A percentile compares a stretch with the other conserved stretches of the same genome.
These are phyloP conservation scores for Drosophila biarmipes DNA, from an alignment of 1,140 invertebrate genomes.

Conservation along the genomic window DNA sequence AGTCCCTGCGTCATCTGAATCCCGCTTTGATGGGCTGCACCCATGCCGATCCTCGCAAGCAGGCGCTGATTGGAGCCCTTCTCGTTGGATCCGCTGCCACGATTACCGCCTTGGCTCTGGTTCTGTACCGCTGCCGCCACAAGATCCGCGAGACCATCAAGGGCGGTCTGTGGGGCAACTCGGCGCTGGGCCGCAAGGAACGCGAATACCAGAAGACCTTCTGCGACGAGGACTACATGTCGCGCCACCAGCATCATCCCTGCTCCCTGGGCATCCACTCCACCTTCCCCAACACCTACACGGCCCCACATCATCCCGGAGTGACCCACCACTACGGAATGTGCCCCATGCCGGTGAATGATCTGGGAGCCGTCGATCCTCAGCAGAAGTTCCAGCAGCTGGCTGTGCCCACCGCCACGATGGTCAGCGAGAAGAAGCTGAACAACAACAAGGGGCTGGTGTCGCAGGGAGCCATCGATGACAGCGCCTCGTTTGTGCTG, in stretches of 20 bases:
- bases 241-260: constrained; percentile 86
- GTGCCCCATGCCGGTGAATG: constrained; percentile 75
- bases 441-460: constrained; percentile 60
- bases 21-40: constrained; percentile 92
- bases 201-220: constrained; percentile 95
- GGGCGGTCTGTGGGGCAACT: constrained; percentile 91
- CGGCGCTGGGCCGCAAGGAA: constrained; percentile 91
- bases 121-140: constrained; percentile 91
- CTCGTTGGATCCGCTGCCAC: constrained; percentile 89
- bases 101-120: constrained; percentile 88
- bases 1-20: constrained; percentile 88
- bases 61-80: constrained; percentile 91
- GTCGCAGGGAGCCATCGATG: constrained; percentile 60
- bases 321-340: constrained; percentile 91
- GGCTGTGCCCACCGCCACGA: constrained; percentile 75
- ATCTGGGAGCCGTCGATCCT: constrained; percentile 57
- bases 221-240: constrained; percentile 93
- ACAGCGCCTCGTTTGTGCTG: constrained; percentile 73
- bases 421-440: constrained; percentile 75
- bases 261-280: constrained; percentile 86
- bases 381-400: constrained; percentile 80
- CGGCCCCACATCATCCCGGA: constrained; percentile 78
- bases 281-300: constrained; percentile 85
- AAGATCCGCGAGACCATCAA: constrained; percentile 92
- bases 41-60: constrained; percentile 89